phyloP scores from a whole-genome alignment of 1,140 invertebrate species.

The Bradynema listronoti region DNA sequence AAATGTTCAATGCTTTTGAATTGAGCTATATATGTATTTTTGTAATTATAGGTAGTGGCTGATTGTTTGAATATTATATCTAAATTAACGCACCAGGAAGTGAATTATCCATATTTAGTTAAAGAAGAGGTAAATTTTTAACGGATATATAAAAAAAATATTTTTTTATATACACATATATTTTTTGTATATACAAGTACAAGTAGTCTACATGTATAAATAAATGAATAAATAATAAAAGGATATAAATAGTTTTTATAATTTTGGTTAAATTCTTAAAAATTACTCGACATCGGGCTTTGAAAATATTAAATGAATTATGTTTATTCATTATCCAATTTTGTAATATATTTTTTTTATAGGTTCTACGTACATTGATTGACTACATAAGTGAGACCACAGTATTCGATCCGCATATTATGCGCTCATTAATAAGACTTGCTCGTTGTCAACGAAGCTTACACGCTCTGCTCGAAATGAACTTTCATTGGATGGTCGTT shows the following conservation, averaged over 20 bases:
- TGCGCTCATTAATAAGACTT: conserved; percentile 6
- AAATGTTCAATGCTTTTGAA: too few relatives aligned
- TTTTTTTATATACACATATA: too few relatives aligned
- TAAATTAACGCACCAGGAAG: conserved; percentile 16
- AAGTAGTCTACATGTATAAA: neutral
- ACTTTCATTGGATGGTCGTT: conserved; percentile 20
- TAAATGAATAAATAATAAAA: neutral
- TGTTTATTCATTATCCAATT: neutral
- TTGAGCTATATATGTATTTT: too few relatives aligned
- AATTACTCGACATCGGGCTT: too few relatives aligned
- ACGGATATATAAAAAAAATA: too few relatives aligned
- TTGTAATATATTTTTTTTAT: neutral
- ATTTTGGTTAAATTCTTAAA: too few relatives aligned
- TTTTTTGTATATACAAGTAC: neutral
- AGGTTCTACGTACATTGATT: conserved; percentile 9
- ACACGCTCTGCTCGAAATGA: conserved; percentile 23
- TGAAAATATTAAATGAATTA: too few relatives aligned
- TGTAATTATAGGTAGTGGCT: conserved; percentile 12
- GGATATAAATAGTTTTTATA: too few relatives aligned
- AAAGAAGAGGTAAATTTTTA: conserved; percentile 16
- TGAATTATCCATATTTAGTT: conserved; percentile 13
- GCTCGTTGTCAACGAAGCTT: conserved; percentile 13
- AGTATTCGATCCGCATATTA: conserved; percentile 15
- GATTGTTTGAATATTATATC: conserved; percentile 10
- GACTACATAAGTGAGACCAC: conserved; percentile 21